Base-by-base conservation (phyloP, 1,140 invertebrate genomes). In the Macrocentrus cingulum region DNA sequence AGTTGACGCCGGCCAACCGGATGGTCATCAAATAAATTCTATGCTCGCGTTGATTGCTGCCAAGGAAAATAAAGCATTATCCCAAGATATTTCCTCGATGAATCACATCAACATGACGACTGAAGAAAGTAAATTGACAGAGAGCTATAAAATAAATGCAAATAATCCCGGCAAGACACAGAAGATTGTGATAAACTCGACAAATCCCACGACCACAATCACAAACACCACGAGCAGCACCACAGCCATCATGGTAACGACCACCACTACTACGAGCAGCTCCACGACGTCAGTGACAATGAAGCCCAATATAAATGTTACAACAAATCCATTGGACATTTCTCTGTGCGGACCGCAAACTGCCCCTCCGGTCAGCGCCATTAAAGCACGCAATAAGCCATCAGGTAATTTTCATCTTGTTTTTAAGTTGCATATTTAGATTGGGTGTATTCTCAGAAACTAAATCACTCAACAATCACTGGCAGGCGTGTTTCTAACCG, bases 251-350 rank as follows among this genome's bases (percentile, higher is more conserved):
- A n/a, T n/a, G n/a, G n/a, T 9, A 36, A 13, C 45, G 71, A 82
- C 80, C 19, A 82, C 83, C 0, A 83, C 82, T 70, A 82, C n/a
- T 6, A 7, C 29, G 36, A 39, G 61, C 48, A 59, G 19, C 52
- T 50, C 46, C 1, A 60, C 34, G 53, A 49, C 32, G 59, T 59
- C 23, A 29, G 39, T 69, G 67, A 20, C n/a, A 36, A 13, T 45
- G 71, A 82, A 80, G 20, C 82, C 83, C 0, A 83, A 82, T 70
- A 82, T 86, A 54, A 84, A 85, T 69, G 84, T 86, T 2, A 86
- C 84, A 18, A 84, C 84, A 2, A 86, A 86, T 63, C 84, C 84
- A 0, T 65, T 86, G 46, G 84, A 86, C 62, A 81, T 80, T 37
- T 77, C 78, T 20, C 61, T 80, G 23, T 72, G 70, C 54, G 60